A percentile compares a stretch with the other conserved stretches of the same genome.
phyloP scores from a whole-genome alignment of 2,113 vertebrate species.

The Nannospalax galili region DNA sequence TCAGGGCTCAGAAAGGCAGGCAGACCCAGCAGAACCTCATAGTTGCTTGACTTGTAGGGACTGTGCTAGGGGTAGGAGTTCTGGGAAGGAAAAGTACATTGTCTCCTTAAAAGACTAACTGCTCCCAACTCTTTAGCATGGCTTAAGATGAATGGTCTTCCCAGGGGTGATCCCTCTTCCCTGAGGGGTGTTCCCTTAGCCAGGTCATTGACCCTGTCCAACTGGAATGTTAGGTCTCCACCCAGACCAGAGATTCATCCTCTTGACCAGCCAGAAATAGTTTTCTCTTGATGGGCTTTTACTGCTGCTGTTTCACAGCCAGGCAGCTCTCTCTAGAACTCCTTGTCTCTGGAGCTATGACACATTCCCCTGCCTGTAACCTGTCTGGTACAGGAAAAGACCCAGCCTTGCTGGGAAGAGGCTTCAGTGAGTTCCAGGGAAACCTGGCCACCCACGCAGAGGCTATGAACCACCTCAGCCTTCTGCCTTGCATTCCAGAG shows the following conservation, averaged over 20 bases:
- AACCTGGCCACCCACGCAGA: neutral
- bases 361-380: neutral
- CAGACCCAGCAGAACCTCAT: neutral
- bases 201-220: neutral
- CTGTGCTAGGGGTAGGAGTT: neutral
- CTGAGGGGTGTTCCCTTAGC: neutral
- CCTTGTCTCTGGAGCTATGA: neutral
- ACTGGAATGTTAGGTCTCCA: neutral
- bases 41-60: no score
- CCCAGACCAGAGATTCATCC: neutral
- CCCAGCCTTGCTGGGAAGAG: neutral
- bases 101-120: neutral
- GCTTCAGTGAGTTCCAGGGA: neutral
- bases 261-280: neutral
- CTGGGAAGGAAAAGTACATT: no score
- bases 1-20: no score
- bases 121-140: no score
- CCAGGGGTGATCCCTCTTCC: neutral
- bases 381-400: constrained; percentile 17
- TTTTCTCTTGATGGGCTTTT: neutral
- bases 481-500: neutral
- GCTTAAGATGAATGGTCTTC: neutral
- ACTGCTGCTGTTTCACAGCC: neutral
- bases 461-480: no score
- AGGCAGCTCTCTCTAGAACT: neutral